Base-by-base conservation (phyloP, 2,888 invertebrate genomes). In the Dascillus cervinus region DNA sequence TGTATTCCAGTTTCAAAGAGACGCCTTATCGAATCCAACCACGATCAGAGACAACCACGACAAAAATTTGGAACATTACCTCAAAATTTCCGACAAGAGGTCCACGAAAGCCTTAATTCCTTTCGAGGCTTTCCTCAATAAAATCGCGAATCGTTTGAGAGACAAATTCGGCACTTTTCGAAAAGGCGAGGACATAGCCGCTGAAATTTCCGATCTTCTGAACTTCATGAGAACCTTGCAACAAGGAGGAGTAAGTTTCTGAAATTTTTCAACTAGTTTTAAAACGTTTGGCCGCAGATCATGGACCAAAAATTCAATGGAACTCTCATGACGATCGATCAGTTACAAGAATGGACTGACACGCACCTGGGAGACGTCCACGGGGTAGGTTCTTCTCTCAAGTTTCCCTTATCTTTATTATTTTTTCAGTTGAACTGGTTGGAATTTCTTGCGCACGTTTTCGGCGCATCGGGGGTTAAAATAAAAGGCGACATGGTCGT, bases 401-500 rank as follows among this genome's bases (percentile, higher is more conserved):
- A 3, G 25, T 13, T 13, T n/a, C 2, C 10, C 24, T 10, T 11
- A 19, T 11, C 14, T 13, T 5, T n/a, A 19, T 10, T 24, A 14
- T 17, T 17, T 17, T 55, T 50, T 22, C 33, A 64, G 64, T 37
- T 64, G 20, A 50, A 63, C 27, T 64, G 64, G 64, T 32, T 62
- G 4, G 51, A 57, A n/a, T 65, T 59, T 33, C 36, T 65, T 6
- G 49, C 54, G 11, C 40, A 36, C 4, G 43, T 55, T 1, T 55
- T 63, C 29, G 41, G 48, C 13, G 51, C 50, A 20, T 41, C 62
- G 1, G 55, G 54, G 1, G 48, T 52, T 1, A 41, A 44, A 11
- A 47, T 65, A 5, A 50, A 45, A 2, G 47, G 50, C 9, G 39
- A 52, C 3, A 53, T 54, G 2, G 44, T 43, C 28, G 37, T 64